Percentiles rank a stretch among this genome's conserved stretches.
These are phyloP conservation scores for Chrysopilus asiliformis DNA, from an alignment of 2,888 invertebrate genomes.

Conservation along the genomic window DNA sequence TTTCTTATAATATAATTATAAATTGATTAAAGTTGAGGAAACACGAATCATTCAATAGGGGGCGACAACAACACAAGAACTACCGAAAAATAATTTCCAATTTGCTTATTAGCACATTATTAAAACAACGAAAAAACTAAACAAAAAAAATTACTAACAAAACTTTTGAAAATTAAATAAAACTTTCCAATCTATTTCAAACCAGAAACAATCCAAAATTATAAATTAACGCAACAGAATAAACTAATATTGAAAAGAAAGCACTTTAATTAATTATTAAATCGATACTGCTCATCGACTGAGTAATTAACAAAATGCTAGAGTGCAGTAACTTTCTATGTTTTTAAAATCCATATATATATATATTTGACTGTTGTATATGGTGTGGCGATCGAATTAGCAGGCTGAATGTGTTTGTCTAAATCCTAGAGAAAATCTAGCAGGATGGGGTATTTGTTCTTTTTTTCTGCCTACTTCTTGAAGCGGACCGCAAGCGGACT, in stretches of 20 bases:
- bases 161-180: neutral
- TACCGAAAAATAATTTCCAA: slow-evolving; percentile 21
- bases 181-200: slow-evolving; percentile 5
- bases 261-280: neutral
- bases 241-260: slow-evolving; percentile 3
- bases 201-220: slow-evolving; percentile 5
- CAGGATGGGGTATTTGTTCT: no score
- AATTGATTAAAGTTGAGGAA: slow-evolving; percentile 5
- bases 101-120: slow-evolving; percentile 12
- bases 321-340: no score
- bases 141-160: neutral
- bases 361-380: no score
- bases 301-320: no score
- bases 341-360: no score
- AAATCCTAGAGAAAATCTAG: no score
- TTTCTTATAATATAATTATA: slow-evolving; percentile 2
- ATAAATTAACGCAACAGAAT: slow-evolving; percentile 4
- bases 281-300: no score
- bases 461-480: no score
- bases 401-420: no score
- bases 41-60: slow-evolving; percentile 22
- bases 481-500: no score
- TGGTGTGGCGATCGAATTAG: no score
- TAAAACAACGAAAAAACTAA: slow-evolving; percentile 4
- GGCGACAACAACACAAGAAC: slow-evolving; percentile 22